These are phyloP conservation scores for Leptocoma aspasia DNA, from an alignment of 2,113 vertebrate species.

Conservation along the genomic window DNA sequence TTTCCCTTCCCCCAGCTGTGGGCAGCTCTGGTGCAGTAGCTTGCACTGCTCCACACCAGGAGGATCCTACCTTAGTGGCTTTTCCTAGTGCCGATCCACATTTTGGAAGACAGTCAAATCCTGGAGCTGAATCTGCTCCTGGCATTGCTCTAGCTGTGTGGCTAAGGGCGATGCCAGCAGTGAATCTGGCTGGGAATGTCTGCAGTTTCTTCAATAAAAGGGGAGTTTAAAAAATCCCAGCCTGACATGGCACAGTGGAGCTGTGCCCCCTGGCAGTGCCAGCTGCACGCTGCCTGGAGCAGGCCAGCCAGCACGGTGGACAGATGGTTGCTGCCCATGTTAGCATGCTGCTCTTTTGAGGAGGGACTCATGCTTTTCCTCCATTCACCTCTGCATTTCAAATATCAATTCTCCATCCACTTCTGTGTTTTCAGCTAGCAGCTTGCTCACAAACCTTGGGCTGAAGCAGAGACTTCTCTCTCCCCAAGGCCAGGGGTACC, in stretches of 20 bases:
- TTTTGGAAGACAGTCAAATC: not conserved
- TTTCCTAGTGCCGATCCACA: not conserved
- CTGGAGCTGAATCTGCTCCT: not conserved
- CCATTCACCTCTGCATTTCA: not conserved
- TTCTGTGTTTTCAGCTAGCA: not conserved
- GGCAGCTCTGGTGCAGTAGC: not conserved
- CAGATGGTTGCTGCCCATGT: not conserved
- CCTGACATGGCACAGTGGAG: fast-evolving
- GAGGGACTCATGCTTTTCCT: not conserved
- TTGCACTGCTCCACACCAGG: fast-evolving
- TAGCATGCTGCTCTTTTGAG: not conserved
- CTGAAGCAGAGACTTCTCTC: not conserved
- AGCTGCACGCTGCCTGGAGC: not conserved
- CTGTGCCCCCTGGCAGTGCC: not conserved
- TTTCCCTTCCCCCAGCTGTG: not conserved
- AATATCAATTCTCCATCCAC: not conserved
- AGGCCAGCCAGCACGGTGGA: not conserved
- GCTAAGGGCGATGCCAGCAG: not conserved
- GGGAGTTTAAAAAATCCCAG: not conserved
- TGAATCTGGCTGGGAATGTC: not conserved
- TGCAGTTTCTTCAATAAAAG: not conserved
- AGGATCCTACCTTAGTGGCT: not conserved
- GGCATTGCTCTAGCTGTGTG: not conserved
- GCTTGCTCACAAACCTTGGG: not conserved
- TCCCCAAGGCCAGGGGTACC: not conserved